These are phyloP conservation scores for Zeus faber DNA, from an alignment of 2,113 vertebrate genomes.

Conservation along the genomic window DNA sequence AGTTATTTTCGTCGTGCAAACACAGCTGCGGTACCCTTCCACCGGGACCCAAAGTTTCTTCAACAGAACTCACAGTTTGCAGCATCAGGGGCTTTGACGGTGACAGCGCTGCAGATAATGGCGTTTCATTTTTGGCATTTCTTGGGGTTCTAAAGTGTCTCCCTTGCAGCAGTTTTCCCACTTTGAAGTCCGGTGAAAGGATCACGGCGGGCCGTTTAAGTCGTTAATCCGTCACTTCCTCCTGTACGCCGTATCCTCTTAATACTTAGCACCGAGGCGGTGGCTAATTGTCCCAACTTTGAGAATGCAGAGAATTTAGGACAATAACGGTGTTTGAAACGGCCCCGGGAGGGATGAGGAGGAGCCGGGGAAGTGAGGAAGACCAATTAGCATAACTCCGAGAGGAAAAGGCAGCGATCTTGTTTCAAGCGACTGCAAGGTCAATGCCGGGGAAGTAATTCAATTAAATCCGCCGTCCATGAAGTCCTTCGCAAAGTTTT, in stretches of 20 bases:
- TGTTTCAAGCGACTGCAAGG: slow-evolving; percentile 39
- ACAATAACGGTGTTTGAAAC: slow-evolving; percentile 28
- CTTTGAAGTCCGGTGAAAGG: slow-evolving; percentile 69
- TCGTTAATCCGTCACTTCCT: slow-evolving; percentile 54
- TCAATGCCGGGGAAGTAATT: slow-evolving; percentile 53
- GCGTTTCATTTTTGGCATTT: no score
- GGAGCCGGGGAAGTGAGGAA: slow-evolving; percentile 11
- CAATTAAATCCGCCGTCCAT: slow-evolving; percentile 74
- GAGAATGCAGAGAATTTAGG: slow-evolving; percentile 23
- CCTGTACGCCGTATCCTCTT: slow-evolving; percentile 53
- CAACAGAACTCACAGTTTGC: no score
- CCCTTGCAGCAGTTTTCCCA: slow-evolving; percentile 24
- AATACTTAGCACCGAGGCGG: slow-evolving; percentile 58
- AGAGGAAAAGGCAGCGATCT: slow-evolving; percentile 32
- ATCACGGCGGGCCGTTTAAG: slow-evolving; percentile 59
- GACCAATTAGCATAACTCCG: slow-evolving; percentile 58
- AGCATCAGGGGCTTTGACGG: background rate
- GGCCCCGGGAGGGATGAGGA: slow-evolving; percentile 37
- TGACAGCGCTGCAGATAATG: slow-evolving; percentile 42
- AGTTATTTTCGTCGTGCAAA: no score
- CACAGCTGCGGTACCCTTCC: no score
- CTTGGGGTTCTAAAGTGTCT: slow-evolving; percentile 4
- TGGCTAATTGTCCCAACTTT: slow-evolving; percentile 60
- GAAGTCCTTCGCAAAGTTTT: slow-evolving; percentile 52
- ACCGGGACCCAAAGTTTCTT: slow-evolving; percentile 41